These are phyloP conservation scores for Nycticorax nycticorax DNA, from an alignment of 2,113 vertebrate species.

Conservation along the genomic window DNA sequence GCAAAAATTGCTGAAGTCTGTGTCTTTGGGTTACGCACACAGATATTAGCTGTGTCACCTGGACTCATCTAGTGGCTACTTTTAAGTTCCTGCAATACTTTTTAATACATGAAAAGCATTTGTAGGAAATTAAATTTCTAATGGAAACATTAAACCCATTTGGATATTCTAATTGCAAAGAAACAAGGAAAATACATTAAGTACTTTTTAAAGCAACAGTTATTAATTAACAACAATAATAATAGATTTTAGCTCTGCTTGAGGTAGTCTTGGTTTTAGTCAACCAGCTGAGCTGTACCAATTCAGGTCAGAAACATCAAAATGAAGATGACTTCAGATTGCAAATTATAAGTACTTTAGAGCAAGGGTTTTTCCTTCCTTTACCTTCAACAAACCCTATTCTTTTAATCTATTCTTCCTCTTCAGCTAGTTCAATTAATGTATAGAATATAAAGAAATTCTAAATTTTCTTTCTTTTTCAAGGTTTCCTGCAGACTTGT, in stretches of 20 bases:
- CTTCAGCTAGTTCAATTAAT: background rate
- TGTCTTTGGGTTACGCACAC: background rate
- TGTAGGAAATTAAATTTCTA: background rate
- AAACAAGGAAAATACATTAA: background rate
- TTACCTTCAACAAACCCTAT: background rate
- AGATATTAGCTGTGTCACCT: background rate
- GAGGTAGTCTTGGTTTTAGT: background rate
- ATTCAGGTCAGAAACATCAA: background rate
- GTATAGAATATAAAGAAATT: background rate
- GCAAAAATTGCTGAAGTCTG: background rate
- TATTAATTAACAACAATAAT: background rate
- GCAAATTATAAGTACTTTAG: background rate
- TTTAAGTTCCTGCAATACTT: background rate
- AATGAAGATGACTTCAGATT: background rate
- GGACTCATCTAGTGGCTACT: background rate
- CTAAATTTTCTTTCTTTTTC: background rate
- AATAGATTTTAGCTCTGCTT: background rate
- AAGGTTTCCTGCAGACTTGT: background rate
- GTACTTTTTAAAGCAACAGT: background rate
- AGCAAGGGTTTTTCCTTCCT: background rate
- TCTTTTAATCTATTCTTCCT: background rate
- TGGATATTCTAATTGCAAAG: background rate
- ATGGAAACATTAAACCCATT: background rate
- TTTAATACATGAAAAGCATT: background rate
- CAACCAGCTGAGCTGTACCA: background rate